Base-by-base conservation (phyloP, 30 jellyfish, hydroid and myxozoan species). In the Aurelia coerulea region DNA sequence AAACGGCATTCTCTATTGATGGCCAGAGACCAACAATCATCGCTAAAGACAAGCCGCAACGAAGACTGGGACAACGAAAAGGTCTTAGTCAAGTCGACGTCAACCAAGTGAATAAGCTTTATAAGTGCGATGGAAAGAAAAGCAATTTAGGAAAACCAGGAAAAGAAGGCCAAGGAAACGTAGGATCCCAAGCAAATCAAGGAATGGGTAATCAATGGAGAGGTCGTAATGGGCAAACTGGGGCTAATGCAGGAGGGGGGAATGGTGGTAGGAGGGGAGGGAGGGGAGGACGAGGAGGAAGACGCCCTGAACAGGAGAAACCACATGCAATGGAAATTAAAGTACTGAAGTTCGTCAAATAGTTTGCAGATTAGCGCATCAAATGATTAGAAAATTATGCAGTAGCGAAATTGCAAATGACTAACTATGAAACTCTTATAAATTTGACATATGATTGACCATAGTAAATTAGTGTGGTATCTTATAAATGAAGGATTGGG, bases 1-100 rank as follows among this genome's bases (percentile, higher is more conserved):
- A 78, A 12, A 62, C 81, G 14, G 90, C 90, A 62, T 79, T 79
- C 58, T 18, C 65, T 14, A 16, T 51, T 41, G 18, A 34, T 16
- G 37, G 70, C 83, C 31, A 29, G 16, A 23, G 78, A 19, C 39
- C 51, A 5, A 46, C 83, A 3, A 46, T 46, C 18, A 32, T 46
- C 17, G 58, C 79, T 2, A 68, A 68, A 32, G 35, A 17, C 58
- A 68, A 68, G 15, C 79, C 52, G 6, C 58, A 39, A 34, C 8
- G 58, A n/a, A 68, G 58, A 32, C 79, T 68, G 10, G 79, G 79
- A 33, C 79, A 68, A 23, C 31, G 79, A 32, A 68, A 68, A 31
- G 79, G 52, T 17, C 58, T 68, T 9, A 68, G 79, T 39, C 52
- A 8, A 16, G 13, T 68, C 13, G 79, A 68, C n/a, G 19, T 68